phyloP scores from a whole-genome alignment of 2,888 invertebrate species.

The Morpho helenor region DNA sequence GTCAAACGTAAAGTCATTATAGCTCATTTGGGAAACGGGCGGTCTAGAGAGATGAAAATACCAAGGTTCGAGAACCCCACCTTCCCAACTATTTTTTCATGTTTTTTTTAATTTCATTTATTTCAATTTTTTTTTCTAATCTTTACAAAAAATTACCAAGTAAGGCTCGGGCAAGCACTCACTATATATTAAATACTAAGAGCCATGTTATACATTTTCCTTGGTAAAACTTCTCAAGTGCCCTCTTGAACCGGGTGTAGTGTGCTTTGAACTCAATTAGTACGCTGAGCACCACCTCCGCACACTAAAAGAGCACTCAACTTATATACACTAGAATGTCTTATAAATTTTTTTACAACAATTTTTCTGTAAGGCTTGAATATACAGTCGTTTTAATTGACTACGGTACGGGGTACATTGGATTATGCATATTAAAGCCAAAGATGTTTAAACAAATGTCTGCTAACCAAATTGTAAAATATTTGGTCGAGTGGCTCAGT shows the following conservation, averaged over 20 bases:
- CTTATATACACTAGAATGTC: background rate
- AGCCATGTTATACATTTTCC: background rate
- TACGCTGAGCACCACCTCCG: conserved; percentile 10
- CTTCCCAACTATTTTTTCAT: no score
- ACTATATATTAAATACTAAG: background rate
- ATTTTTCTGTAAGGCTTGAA: background rate
- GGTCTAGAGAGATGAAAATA: no score
- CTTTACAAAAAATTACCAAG: no score
- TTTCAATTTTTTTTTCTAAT: background rate
- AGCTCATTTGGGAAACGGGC: no score
- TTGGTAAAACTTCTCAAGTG: conserved; percentile 7
- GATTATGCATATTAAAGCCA: no score
- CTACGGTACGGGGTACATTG: no score
- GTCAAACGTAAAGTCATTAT: no score
- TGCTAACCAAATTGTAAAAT: no score
- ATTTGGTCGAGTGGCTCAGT: no score
- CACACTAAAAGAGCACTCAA: conserved; percentile 8
- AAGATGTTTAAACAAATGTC: no score
- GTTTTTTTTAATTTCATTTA: background rate
- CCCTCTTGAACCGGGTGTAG: conserved; percentile 1
- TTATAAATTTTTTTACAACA: conserved; percentile 6
- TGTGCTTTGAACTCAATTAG: conserved; percentile 20
- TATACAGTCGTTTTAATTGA: no score
- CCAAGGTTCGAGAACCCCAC: no score
- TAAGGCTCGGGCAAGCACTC: background rate